Evolutionary conservation across 1,140 invertebrate genomes (phyloP), one percentile per base, ranked within the genome.

Genomic region (Cotesia vestalis): DNA sequence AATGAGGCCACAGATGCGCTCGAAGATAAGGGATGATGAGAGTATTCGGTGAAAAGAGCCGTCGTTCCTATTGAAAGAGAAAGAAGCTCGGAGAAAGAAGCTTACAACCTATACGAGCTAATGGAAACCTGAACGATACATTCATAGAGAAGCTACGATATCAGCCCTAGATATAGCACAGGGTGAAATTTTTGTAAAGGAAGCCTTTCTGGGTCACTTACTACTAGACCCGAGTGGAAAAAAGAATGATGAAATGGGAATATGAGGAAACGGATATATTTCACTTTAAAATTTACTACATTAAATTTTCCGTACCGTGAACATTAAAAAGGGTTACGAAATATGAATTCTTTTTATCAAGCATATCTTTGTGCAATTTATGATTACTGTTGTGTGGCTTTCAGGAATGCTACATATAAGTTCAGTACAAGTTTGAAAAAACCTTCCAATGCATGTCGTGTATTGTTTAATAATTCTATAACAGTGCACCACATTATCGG

Each of bases 31-130:
- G 63, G 77, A 81, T 80, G 81, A 83, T 81, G 80, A 79, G 79
- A 83, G 79, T 81, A 77, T 76, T 77, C 76, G 76, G 71, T 83
- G 81, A 83, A 83, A 83, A 81, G 81, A 78, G 78, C 81, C 78
- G 77, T 81, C 78, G 76, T 69, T 79, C 62, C 73, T 78, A 62
- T 71, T 75, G 55, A 73, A 77, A 68, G 70, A 63, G 67, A 69
- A 74, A 74, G 64, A 40, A 66, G 70, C 62, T 72, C 70, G 69
- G 46, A 36, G 38, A 38, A 64, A 69, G 62, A 57, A 67, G 57
- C 66, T 66, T 17, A 12, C 46, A n/a, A 34, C 27, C 17, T 63
- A 53, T 63, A 53, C 14, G 57, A 27, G 27, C 60, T n/a, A 66
- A 52, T n/a, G 52, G 46, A 51, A 14, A 34, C 12, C 36, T 36